Base-by-base conservation (phyloP, 2,113 vertebrate species). In the Lathamus discolor region DNA sequence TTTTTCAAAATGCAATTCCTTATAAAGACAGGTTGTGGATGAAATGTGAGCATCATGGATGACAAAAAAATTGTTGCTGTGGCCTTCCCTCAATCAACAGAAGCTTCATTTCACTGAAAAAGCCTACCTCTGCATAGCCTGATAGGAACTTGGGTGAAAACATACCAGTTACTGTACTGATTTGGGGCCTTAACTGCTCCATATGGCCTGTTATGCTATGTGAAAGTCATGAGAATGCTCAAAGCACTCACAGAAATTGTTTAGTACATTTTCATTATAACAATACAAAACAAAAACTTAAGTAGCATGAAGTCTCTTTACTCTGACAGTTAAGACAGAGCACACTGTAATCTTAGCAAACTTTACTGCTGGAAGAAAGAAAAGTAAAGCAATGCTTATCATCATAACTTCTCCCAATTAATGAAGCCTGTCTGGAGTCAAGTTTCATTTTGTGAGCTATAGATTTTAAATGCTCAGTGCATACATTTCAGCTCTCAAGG, bases 371-470 rank as follows among this genome's bases (percentile, higher is more conserved):
- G 33, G 49, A 85, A 83, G 43, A 88, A 92, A 90, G 54, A 51
- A 74, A 95, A 92, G 83, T 89, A 97, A 98, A 97, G 41, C 67
- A 77, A 95, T 89, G 87, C 63, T 97, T 97, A 98, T 96, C 96
- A 84, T 95, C 91, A 93, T 90, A 87, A 90, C 79, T 96, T 94
- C 91, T 96, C 69, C 64, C 93, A 97, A 46, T 97, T 97, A 97
- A 95, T 92, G 90, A 97, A 96, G 97, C 90, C 82, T 92, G 97
- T 92, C 82, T 87, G 84, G 86, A 97, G 92, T 97, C 94, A 93
- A 92, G 94, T 97, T 96, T 97, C 95, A 93, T 62, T 96, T 89
- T 94, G 83, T 95, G 75, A 95, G 61, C 57, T 83, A 29, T 86
- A 92, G 85, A 86, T 85, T 55, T 88, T 89, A 94, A 96, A 92